Percentiles rank a stretch among this genome's conserved stretches.
Conservation (phyloP, 2,888 invertebrate genomes). For the Ichneumoninae sp. region DNA sequence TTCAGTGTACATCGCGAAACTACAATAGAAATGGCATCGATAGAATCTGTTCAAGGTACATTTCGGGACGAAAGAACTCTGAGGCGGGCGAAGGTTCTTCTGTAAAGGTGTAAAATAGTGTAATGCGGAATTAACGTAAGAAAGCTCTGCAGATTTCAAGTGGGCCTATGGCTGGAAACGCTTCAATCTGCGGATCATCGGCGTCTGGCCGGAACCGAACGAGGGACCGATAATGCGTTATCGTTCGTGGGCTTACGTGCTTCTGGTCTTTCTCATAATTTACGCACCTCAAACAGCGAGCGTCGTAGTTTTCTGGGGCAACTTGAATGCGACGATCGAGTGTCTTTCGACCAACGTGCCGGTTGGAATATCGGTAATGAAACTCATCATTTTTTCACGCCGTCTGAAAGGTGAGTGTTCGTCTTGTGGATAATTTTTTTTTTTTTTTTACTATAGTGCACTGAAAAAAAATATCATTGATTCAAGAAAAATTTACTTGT, state of each 20-base stretch:
- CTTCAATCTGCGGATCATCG: conserved; percentile 69
- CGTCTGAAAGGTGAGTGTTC: conserved; percentile 42
- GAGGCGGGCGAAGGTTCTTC: background rate
- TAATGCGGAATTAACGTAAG: background rate
- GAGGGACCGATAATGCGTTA: conserved; percentile 40
- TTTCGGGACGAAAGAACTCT: background rate
- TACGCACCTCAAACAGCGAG: conserved; percentile 60
- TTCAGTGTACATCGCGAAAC: conserved; percentile 15
- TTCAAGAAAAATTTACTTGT: too few species aligned
- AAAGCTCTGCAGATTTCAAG: conserved; percentile 61
- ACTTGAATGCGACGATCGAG: conserved; percentile 70
- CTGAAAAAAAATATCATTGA: too few species aligned
- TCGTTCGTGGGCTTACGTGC: conserved; percentile 43
- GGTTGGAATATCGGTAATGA: conserved; percentile 47
- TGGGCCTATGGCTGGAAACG: conserved; percentile 73
- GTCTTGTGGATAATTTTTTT: background rate
- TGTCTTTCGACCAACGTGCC: conserved; percentile 70
- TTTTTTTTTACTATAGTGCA: background rate
- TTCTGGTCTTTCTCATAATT: conserved; percentile 48
- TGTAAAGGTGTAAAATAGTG: background rate
- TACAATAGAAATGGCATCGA: conserved; percentile 6
- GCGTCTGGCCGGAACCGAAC: conserved; percentile 73
- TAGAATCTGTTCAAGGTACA: conserved; percentile 23
- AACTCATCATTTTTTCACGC: conserved; percentile 42
- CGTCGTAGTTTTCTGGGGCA: conserved; percentile 50